Evolutionary conservation across 2,888 invertebrate genomes (phyloP).

Genomic region (Heliconius ethilla): DNA sequence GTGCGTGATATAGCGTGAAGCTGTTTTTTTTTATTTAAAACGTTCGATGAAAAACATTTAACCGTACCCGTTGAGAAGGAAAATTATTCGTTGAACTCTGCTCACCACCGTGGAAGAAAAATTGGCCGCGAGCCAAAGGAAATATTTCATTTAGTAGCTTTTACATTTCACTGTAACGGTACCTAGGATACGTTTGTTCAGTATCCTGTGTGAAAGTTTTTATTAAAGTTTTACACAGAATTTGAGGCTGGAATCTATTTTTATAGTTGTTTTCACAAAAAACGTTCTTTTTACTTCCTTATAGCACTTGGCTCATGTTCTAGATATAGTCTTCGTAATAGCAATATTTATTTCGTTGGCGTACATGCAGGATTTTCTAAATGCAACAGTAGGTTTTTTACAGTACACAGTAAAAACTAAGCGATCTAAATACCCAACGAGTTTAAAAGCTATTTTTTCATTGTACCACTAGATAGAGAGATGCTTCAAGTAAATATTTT

Average conservation of each 20-base stretch:
- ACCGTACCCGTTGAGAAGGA: constrained; percentile 39
- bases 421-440: too few relatives aligned
- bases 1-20: too few relatives aligned
- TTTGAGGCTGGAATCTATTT: constrained; percentile 1
- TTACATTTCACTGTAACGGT: constrained; percentile 34
- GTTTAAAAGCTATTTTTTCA: too few relatives aligned
- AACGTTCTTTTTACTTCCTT: background rate
- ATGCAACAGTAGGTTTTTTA: too few relatives aligned
- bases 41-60: constrained; percentile 40
- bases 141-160: constrained; percentile 44
- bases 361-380: too few relatives aligned
- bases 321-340: too few relatives aligned
- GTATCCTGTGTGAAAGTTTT: constrained; percentile 2
- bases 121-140: constrained; percentile 42
- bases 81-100: constrained; percentile 45
- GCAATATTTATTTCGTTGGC: too few relatives aligned
- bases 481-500: too few relatives aligned
- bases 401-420: too few relatives aligned
- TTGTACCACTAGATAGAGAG: too few relatives aligned
- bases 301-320: too few relatives aligned
- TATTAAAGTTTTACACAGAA: constrained; percentile 7
- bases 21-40: constrained; percentile 9
- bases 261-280: background rate
- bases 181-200: constrained; percentile 21
- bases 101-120: constrained; percentile 40